Conservation (phyloP, 2,113 vertebrate genomes). For the Rutilus rutilus region DNA sequence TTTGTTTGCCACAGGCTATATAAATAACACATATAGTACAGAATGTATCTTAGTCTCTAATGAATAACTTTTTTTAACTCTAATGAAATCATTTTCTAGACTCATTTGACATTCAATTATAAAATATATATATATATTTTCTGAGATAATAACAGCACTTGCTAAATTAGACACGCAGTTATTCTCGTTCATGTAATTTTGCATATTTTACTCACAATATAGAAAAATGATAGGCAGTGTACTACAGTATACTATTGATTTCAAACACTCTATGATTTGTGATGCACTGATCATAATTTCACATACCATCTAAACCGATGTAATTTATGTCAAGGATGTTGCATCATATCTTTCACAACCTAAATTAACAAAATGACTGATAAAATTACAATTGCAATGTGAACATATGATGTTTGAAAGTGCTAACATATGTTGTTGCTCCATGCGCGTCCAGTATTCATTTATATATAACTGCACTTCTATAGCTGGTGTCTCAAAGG, state of each 20-base stretch:
- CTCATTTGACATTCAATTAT: no score
- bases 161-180: background rate
- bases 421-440: background rate
- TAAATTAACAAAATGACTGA: background rate
- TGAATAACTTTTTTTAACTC: background rate
- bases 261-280: background rate
- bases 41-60: background rate
- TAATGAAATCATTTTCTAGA: no score
- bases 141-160: background rate
- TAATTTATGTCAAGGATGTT: background rate
- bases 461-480: conserved; percentile 15
- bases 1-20: background rate
- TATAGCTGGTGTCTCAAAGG: conserved; percentile 11
- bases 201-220: background rate
- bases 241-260: background rate
- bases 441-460: background rate
- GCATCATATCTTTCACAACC: background rate
- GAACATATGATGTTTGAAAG: background rate
- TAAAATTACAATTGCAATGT: background rate
- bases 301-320: background rate
- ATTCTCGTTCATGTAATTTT: no score
- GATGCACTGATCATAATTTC: background rate
- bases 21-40: background rate
- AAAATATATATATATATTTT: background rate
- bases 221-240: no score